A percentile compares a stretch with the other conserved stretches of the same genome.
Evolutionary conservation across 2,888 invertebrate species (phyloP).

Genomic region (Hypercompe scribonia): DNA sequence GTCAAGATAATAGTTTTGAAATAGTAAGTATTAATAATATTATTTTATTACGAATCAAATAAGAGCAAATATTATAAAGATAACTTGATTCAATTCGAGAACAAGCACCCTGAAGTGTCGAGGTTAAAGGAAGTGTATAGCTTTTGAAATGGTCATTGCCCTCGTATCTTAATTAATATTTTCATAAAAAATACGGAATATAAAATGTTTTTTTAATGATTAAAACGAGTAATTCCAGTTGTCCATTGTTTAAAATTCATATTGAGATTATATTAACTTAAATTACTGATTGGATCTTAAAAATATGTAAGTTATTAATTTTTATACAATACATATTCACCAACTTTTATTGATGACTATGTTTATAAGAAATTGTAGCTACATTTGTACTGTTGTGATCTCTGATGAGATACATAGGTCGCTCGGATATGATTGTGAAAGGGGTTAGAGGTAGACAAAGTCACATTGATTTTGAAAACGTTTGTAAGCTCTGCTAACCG

Average conservation of each 20-base stretch:
- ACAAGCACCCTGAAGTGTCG: background rate
- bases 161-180: slow-evolving; percentile 30
- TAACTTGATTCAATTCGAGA: background rate
- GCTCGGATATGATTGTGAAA: background rate
- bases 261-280: background rate
- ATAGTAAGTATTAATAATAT: too few relatives aligned
- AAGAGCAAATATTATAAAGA: background rate
- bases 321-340: background rate
- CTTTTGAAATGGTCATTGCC: slow-evolving; percentile 4
- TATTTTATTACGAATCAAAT: too few relatives aligned
- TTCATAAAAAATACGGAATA: background rate
- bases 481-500: background rate
- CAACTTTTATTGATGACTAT: background rate
- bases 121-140: background rate
- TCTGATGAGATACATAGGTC: background rate
- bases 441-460: too few relatives aligned
- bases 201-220: background rate
- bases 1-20: too few relatives aligned
- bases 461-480: background rate
- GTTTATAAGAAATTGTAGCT: background rate
- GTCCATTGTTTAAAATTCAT: background rate
- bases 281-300: background rate
- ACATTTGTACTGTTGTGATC: background rate
- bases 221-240: background rate
- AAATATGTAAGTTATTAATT: background rate